Percentiles rank a stretch among this genome's conserved stretches.
phyloP scores from a whole-genome alignment of 2,888 invertebrate species.

The Melipona beecheii region DNA sequence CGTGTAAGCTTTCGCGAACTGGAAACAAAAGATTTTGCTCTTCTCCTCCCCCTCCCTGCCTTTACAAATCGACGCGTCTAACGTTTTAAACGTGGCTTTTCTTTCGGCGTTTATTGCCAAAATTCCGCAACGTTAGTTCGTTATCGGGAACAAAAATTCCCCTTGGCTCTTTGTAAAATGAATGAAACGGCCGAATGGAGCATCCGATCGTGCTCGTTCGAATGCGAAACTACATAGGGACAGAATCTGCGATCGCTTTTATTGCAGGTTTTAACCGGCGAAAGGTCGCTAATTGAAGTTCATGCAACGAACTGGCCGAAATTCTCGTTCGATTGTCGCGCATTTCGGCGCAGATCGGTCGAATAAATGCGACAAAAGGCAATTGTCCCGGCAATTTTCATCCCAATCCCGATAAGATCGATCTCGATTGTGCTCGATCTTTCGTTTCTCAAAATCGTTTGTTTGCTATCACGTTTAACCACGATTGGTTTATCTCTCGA shows the following conservation, averaged over 20 bases:
- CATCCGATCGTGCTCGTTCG: slow-evolving; percentile 58
- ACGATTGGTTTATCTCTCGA: not conserved
- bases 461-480: too few species aligned
- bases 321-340: slow-evolving; percentile 56
- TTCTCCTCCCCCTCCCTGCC: not conserved
- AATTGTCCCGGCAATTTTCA: not conserved
- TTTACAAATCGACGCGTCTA: not conserved
- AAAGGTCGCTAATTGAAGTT: slow-evolving; percentile 71
- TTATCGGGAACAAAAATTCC: slow-evolving; percentile 57
- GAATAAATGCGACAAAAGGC: slow-evolving; percentile 1
- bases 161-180: slow-evolving; percentile 52
- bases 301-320: slow-evolving; percentile 45
- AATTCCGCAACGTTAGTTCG: slow-evolving; percentile 50
- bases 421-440: not conserved
- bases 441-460: not conserved
- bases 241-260: slow-evolving; percentile 66
- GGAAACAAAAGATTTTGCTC: not conserved
- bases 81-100: slow-evolving; percentile 1
- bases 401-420: not conserved
- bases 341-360: slow-evolving; percentile 38
- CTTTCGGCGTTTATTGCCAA: slow-evolving; percentile 35
- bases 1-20: not conserved
- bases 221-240: slow-evolving; percentile 63
- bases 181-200: slow-evolving; percentile 62
- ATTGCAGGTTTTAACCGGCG: slow-evolving; percentile 65